Evolutionary conservation across 2,113 vertebrate genomes (phyloP), one percentile per base, ranked within the genome.

Genomic region (Zeus faber): DNA sequence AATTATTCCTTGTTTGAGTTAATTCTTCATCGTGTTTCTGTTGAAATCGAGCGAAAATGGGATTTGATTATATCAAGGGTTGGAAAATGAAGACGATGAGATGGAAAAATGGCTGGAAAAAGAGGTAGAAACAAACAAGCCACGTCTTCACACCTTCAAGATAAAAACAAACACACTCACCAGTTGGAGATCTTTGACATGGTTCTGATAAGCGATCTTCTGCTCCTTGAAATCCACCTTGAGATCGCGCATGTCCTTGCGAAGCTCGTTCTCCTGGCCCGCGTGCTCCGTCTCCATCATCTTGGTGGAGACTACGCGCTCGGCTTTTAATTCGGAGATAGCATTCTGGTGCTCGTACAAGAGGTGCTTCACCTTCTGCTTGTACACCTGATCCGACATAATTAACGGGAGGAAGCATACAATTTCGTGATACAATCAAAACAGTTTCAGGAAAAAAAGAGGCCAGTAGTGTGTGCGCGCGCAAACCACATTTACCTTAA

Each of bases 281-380:
- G 76, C 62, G 39, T 96, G 92, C 27, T 94, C 88, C 39, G 88
- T 88, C 69, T 95, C 90, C 1, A 88, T 75, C 51, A 73, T 62
- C 50, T 85, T 92, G 74, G 82, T 58, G 16, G 81, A 72, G 2
- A 89, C 72, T 0, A 87, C 58, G 16, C 81, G 75, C 29, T 93
- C 89, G 0, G 77, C 81, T 70, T 90, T 93, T 77, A 94, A 58
- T 73, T 97, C 95, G 0, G 87, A 87, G 6, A 94, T 74, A 25
- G 77, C 93, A 65, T 94, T 95, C 84, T 97, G 93, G 37, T 98
- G 93, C 73, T 98, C 95, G 0, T 93, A 92, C 23, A 98, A 50
- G 23, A 98, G 71, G 72, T 98, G 95, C 76, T 98, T 98, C 68
- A 98, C 93, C 66, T 98, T 98, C 88, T 98, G 95, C 66, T 95